Percentiles rank a stretch among this genome's conserved stretches.
phyloP scores from a whole-genome alignment of 2,113 vertebrate genomes.

The Grus americana region DNA sequence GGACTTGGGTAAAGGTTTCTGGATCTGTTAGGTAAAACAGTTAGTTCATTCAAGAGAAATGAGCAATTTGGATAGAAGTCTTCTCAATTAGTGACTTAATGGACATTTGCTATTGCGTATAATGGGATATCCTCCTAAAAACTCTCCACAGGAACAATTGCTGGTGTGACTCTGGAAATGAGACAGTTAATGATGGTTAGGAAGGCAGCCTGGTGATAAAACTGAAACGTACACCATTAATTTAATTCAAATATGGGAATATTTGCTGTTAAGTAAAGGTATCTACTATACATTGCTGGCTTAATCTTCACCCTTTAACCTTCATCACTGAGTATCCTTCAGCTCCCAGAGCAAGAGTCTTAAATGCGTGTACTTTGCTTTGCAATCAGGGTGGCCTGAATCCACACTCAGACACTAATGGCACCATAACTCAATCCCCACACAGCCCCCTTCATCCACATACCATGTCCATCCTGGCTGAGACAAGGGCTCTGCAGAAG shows the following conservation, averaged over 20 bases:
- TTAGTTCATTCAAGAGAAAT: background rate
- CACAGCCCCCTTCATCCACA: background rate
- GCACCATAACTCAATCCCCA: slow-evolving; percentile 1
- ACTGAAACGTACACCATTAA: background rate
- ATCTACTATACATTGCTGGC: background rate
- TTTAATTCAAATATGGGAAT: slow-evolving; percentile 29
- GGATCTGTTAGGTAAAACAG: background rate
- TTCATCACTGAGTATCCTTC: background rate
- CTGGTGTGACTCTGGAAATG: background rate
- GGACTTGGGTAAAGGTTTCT: background rate
- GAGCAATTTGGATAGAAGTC: background rate
- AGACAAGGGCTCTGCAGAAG: background rate
- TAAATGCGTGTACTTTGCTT: background rate
- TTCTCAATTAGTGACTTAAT: background rate
- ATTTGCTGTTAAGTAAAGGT: slow-evolving; percentile 6
- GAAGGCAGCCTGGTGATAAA: background rate
- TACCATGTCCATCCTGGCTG: background rate
- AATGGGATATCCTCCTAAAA: background rate
- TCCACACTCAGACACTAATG: background rate
- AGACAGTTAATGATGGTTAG: background rate
- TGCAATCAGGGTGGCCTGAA: background rate
- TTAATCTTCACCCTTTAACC: slow-evolving; percentile 6
- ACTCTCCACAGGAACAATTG: background rate
- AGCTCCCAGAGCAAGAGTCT: background rate
- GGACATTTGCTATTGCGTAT: background rate